Evolutionary conservation across 1,140 invertebrate genomes (phyloP).

Genomic region (Drosophila mojavensis): DNA sequence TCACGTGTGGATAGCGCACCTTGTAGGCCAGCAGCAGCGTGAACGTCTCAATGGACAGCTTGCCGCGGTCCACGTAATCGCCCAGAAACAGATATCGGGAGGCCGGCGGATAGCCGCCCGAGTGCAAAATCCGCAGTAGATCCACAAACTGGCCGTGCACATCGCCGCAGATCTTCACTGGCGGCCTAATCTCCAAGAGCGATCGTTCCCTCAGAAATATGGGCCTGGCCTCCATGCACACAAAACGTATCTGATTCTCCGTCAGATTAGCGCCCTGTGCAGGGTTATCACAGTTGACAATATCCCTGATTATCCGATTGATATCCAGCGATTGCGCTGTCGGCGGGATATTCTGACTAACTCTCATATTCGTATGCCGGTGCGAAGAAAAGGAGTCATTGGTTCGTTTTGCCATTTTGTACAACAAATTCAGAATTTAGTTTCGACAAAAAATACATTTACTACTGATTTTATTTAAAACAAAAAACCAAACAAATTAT

Average conservation of each 20-base stretch:
- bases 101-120: slow-evolving; percentile 93
- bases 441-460: slow-evolving; percentile 23
- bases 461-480: slow-evolving; percentile 7
- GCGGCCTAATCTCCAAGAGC: slow-evolving; percentile 94
- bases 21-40: slow-evolving; percentile 94
- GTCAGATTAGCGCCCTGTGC: slow-evolving; percentile 12
- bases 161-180: slow-evolving; percentile 85
- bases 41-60: slow-evolving; percentile 95
- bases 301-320: slow-evolving; percentile 18
- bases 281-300: slow-evolving; percentile 14
- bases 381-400: not conserved
- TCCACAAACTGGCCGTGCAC: slow-evolving; percentile 98
- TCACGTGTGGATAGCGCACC: slow-evolving; percentile 96
- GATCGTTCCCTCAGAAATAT: slow-evolving; percentile 95
- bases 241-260: slow-evolving; percentile 26
- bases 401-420: slow-evolving; percentile 7
- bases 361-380: not conserved
- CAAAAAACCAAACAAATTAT: not conserved
- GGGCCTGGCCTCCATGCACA: slow-evolving; percentile 87
- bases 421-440: slow-evolving; percentile 15
- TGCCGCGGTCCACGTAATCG: slow-evolving; percentile 96
- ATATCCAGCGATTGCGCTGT: not conserved
- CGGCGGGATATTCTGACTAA: not conserved
- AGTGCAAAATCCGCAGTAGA: slow-evolving; percentile 94
- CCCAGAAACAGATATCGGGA: slow-evolving; percentile 97